These are phyloP conservation scores for Ennomos quercinarius DNA, from an alignment of 2,888 invertebrate genomes.

Conservation along the genomic window DNA sequence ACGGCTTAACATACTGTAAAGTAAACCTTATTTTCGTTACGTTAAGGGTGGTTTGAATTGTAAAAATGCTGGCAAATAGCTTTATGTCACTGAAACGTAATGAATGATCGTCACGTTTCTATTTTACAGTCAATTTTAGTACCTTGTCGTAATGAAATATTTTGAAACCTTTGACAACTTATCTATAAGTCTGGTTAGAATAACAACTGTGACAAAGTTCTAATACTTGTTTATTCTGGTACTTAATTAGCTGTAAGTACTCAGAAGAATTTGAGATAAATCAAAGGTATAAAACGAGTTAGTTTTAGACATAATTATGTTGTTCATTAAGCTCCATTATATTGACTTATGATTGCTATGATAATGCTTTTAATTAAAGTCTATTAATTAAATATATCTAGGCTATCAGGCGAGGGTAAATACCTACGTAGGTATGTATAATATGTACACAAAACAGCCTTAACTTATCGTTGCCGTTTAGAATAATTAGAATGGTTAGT, in stretches of 20 bases:
- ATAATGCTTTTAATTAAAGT: too few relatives aligned
- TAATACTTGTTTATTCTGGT: neutral
- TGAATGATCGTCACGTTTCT: constrained; percentile 37
- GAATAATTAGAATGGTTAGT: too few relatives aligned
- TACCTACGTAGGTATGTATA: too few relatives aligned
- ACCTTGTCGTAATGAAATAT: constrained; percentile 32
- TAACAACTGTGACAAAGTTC: neutral
- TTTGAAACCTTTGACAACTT: neutral
- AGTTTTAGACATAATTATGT: constrained; percentile 17
- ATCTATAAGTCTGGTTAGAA: neutral
- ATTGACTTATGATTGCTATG: neutral
- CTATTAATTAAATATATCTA: too few relatives aligned
- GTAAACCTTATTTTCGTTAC: constrained; percentile 22
- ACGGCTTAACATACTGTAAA: constrained; percentile 29
- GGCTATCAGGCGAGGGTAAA: too few relatives aligned
- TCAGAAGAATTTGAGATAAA: constrained; percentile 10
- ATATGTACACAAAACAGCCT: too few relatives aligned
- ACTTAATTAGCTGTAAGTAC: neutral
- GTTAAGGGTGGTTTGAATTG: constrained; percentile 11
- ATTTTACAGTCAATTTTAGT: constrained; percentile 32
- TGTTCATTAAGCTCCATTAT: neutral
- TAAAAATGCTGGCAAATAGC: constrained; percentile 16
- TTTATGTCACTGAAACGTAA: constrained; percentile 37
- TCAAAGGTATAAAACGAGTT: constrained; percentile 16
- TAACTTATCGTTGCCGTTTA: too few relatives aligned